Evolutionary conservation across 2,113 vertebrate genomes (phyloP).

Genomic region (Perognathus longimembris): DNA sequence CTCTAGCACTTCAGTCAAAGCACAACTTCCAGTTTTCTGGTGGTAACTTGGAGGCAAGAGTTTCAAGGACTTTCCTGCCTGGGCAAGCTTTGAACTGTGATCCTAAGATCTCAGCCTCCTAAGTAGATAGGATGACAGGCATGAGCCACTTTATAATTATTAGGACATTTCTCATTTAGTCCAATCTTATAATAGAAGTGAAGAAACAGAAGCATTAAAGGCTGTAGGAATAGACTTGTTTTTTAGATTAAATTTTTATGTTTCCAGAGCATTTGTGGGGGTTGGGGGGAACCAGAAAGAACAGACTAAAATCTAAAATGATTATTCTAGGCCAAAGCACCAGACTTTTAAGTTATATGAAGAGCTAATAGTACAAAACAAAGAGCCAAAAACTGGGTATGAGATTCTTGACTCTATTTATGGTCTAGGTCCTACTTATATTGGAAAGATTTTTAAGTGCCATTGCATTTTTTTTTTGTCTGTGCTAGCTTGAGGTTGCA

Average conservation of each 20-base stretch:
- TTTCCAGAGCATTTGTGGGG: background rate
- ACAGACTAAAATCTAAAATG: background rate
- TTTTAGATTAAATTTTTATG: background rate
- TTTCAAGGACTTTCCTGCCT: too few relatives aligned
- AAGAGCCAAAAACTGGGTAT: background rate
- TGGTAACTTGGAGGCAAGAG: too few relatives aligned
- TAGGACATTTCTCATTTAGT: background rate
- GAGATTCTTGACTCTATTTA: background rate
- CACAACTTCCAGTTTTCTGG: too few relatives aligned
- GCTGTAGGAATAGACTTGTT: background rate
- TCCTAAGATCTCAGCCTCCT: too few relatives aligned
- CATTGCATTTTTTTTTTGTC: background rate
- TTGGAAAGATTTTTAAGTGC: conserved; percentile 5
- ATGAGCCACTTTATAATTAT: background rate
- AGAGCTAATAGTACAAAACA: background rate
- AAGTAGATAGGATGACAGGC: too few relatives aligned
- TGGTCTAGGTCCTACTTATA: background rate
- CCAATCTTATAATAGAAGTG: background rate
- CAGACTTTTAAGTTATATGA: background rate
- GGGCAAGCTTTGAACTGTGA: too few relatives aligned
- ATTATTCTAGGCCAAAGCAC: background rate
- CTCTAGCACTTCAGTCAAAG: too few relatives aligned
- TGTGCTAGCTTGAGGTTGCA: conserved; percentile 38
- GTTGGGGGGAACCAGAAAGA: background rate
- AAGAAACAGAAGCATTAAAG: background rate